phyloP scores from a whole-genome alignment of 2,888 invertebrate genomes.

The Leptopilina drosophilae region DNA sequence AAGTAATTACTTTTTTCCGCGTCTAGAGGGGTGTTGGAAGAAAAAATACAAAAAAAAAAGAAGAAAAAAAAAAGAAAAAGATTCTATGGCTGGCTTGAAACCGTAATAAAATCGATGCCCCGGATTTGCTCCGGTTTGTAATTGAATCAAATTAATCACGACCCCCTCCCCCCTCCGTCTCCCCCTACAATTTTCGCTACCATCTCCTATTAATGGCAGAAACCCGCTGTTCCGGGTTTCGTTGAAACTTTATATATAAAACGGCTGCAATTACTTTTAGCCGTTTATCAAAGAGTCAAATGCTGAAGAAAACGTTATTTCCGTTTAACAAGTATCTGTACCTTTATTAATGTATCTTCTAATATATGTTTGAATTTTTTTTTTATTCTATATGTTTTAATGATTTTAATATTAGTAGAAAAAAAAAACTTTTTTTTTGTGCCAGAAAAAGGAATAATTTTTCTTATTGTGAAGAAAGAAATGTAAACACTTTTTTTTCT shows the following conservation, averaged over 20 bases:
- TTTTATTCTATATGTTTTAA: too few relatives aligned
- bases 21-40: background rate
- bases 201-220: conserved; percentile 67
- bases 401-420: too few relatives aligned
- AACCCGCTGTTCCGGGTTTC: conserved; percentile 60
- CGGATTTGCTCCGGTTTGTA: conserved; percentile 64
- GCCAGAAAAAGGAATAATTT: background rate
- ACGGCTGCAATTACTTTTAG: conserved; percentile 66
- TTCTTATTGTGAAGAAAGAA: background rate
- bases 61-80: background rate
- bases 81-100: conserved; percentile 42
- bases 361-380: too few relatives aligned
- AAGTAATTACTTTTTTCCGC: conserved; percentile 17
- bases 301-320: conserved; percentile 44
- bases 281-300: conserved; percentile 66
- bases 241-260: conserved; percentile 65
- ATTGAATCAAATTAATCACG: conserved; percentile 71
- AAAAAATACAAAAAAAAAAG: background rate
- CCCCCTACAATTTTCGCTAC: conserved; percentile 59
- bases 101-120: conserved; percentile 68
- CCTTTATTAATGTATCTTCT: too few relatives aligned
- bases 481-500: background rate
- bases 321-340: conserved; percentile 10
- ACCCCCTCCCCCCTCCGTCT: conserved; percentile 51
- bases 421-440: conserved; percentile 20